Percentiles rank a stretch among this genome's conserved stretches.
phyloP scores from a whole-genome alignment of 2,888 invertebrate species.

The Allacma fusca region DNA sequence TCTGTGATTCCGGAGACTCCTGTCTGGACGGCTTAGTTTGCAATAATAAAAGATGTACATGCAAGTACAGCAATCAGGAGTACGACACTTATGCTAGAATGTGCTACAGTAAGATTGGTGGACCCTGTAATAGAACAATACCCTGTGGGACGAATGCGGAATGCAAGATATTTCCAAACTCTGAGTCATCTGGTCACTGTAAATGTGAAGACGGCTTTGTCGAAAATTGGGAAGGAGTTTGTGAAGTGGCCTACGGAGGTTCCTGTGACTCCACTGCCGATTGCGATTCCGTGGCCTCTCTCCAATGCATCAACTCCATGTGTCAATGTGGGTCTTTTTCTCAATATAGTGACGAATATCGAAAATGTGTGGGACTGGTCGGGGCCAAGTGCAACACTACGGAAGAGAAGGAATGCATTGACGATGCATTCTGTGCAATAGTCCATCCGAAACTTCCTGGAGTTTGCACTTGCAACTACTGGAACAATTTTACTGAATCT shows the following conservation, averaged over 20 bases:
- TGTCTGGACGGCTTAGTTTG: constrained; percentile 24
- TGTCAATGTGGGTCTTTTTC: constrained; percentile 32
- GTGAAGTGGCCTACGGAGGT: background rate
- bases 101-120: constrained; percentile 26
- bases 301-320: constrained; percentile 28
- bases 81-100: background rate
- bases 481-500: background rate
- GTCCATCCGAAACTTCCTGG: constrained; percentile 35
- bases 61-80: constrained; percentile 11
- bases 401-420: background rate
- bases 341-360: background rate
- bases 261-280: background rate
- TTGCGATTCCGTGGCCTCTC: constrained; percentile 33
- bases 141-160: constrained; percentile 11
- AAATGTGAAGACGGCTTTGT: constrained; percentile 25
- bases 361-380: constrained; percentile 38
- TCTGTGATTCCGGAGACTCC: background rate
- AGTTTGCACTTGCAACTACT: constrained; percentile 6
- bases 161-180: background rate
- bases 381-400: constrained; percentile 19
- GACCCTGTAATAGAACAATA: constrained; percentile 10
- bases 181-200: constrained; percentile 20
- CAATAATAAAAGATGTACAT: constrained; percentile 12
- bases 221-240: constrained; percentile 17
- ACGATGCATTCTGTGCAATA: background rate